Percentiles rank a stretch among this genome's conserved stretches.
phyloP scores from a whole-genome alignment of 2,113 vertebrate species.

The Melanotaenia duboulayi region DNA sequence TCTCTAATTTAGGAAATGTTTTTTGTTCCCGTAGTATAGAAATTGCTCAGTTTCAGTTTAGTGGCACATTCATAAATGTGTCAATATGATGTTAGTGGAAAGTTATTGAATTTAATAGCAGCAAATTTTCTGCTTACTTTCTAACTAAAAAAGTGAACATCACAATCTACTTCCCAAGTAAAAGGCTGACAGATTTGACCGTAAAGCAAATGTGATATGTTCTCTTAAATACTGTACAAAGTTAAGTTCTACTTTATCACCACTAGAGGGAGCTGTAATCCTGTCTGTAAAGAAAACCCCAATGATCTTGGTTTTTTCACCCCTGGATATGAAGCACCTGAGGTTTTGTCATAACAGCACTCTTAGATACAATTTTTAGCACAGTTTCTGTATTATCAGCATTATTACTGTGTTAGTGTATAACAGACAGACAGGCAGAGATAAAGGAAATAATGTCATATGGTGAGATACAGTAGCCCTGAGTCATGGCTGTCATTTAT shows the following conservation, averaged over 20 bases:
- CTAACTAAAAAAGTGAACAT: not conserved
- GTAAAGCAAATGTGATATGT: no score
- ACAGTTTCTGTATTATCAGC: not conserved
- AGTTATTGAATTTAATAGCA: not conserved
- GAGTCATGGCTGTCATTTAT: slow-evolving; percentile 45
- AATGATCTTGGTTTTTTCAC: not conserved
- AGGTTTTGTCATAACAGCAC: not conserved
- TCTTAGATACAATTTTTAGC: slow-evolving; percentile 9
- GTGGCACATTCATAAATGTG: no score
- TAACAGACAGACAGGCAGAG: not conserved
- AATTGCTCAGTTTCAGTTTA: not conserved
- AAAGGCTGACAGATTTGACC: no score
- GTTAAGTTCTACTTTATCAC: not conserved
- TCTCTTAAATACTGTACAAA: no score
- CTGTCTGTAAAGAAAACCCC: not conserved
- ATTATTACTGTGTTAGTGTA: not conserved
- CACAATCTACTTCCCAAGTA: no score
- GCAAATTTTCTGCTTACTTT: not conserved
- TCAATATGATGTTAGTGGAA: no score
- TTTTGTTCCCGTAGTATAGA: no score
- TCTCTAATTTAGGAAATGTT: no score
- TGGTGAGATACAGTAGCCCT: slow-evolving; percentile 23
- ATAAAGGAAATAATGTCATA: slow-evolving; percentile 17
- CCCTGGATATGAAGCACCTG: not conserved
- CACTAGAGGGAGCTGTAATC: slow-evolving; percentile 64